Base-by-base conservation (phyloP, 2,113 vertebrate genomes). In the Pelecanus crispus region DNA sequence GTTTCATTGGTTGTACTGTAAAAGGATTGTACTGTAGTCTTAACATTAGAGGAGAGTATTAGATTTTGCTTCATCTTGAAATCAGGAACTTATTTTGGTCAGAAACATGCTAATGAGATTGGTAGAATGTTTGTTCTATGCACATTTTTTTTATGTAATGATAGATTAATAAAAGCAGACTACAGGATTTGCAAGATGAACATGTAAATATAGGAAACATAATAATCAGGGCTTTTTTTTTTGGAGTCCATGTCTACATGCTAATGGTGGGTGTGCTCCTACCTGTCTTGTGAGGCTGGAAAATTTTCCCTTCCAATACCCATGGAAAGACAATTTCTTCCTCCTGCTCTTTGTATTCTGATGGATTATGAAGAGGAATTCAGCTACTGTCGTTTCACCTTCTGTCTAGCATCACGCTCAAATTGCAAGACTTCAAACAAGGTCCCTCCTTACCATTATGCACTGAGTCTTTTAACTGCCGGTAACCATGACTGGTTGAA, bases 1-100 rank as follows among this genome's bases (percentile, higher is more conserved):
- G 38, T 92, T 97, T 97, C 45, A 62, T 91, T 95, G 56, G 36
- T 91, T 91, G 56, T 71, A 53, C 36, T 87, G 65, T 24, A 17
- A 86, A 93, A 71, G 5, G 29, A 40, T 40, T 67, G 38, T 70
- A 42, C 31, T 5, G 36, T 49, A 72, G 32, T 66, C 34, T 82
- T 87, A 90, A 52, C 8, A 26, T 16, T 63, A 19, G 59, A 68
- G 32, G n/a, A 31, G 10, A 59, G 18, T 68, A 36, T 75, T 63
- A 36, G 17, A 72, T 70, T 78, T 59, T 91, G 7, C 2, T 66
- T 19, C 11, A 6, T 85, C 36, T 52, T 91, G 36, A 85, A 72
- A 53, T 85, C 49, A 42, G 15, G 11, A 67, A 19, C 31, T 88
- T 83, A 7, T 40, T 45, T 73, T 50, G 31, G 32, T 79, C 32